phyloP scores from a whole-genome alignment of 1,140 invertebrate species.

The Acromyrmex heyeri region DNA sequence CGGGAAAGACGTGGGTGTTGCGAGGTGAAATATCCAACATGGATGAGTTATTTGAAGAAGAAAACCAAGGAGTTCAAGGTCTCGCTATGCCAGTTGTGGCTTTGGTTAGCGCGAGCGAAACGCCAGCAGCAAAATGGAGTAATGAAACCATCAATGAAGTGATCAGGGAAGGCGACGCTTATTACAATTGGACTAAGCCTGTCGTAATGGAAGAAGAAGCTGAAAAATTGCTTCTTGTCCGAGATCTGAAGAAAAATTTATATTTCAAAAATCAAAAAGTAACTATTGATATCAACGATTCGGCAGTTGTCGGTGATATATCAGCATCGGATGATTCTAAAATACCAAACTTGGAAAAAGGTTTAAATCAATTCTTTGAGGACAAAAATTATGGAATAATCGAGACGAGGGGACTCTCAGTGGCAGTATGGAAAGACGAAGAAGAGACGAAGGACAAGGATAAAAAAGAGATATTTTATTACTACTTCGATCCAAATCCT shows the following conservation, averaged over 20 bases:
- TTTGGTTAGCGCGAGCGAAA: conserved; percentile 74
- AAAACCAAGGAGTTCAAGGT: conserved; percentile 79
- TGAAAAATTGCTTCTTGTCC: conserved; percentile 61
- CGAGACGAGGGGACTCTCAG: conserved; percentile 68
- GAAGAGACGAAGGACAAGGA: conserved; percentile 77
- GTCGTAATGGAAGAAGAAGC: conserved; percentile 60
- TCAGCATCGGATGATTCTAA: conserved; percentile 45
- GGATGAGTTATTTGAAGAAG: conserved; percentile 76
- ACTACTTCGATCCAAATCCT: conserved; percentile 80
- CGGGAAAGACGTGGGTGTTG: conserved; percentile 81
- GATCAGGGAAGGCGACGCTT: conserved; percentile 78
- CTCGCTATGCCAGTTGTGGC: conserved; percentile 79
- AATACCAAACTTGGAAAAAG: conserved; percentile 66
- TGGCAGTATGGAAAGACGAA: conserved; percentile 80
- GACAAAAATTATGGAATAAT: conserved; percentile 78
- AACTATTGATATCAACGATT: conserved; percentile 78
- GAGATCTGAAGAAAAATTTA: conserved; percentile 76
- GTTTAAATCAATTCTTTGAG: conserved; percentile 77
- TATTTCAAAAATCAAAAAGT: conserved; percentile 79
- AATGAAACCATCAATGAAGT: conserved; percentile 73
- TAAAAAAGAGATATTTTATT: conserved; percentile 73
- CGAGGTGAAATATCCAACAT: conserved; percentile 77
- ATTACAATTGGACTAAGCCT: conserved; percentile 80
- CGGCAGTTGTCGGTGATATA: conserved; percentile 72
- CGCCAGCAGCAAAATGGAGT: conserved; percentile 76